A percentile compares a stretch with the other conserved stretches of the same genome.
Evolutionary conservation across 2,888 invertebrate species (phyloP).

Genomic region (Mesorhabditis spiculigera): DNA sequence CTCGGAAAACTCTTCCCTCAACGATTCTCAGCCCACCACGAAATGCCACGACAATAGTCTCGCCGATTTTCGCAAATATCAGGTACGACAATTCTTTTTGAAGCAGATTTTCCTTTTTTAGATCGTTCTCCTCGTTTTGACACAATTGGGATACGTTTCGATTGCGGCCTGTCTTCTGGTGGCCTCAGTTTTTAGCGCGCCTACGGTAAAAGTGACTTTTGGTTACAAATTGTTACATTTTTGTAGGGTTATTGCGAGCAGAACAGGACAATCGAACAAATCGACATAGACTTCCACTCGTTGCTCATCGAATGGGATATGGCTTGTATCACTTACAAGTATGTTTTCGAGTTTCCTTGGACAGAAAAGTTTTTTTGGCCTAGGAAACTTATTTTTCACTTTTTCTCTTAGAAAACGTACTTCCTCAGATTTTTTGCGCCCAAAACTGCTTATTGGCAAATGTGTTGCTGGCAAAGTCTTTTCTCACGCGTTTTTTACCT

Average conservation of each 20-base stretch:
- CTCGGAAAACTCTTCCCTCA: not conserved
- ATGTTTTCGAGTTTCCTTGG: not conserved
- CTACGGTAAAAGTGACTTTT: not conserved
- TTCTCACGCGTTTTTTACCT: too few species aligned
- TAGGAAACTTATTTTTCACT: too few species aligned
- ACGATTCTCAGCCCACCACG: not conserved
- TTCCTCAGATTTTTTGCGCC: too few species aligned
- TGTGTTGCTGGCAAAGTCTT: too few species aligned
- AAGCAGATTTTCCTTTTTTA: not conserved
- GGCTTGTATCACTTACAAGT: not conserved
- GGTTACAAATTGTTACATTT: not conserved
- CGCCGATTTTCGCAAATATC: not conserved
- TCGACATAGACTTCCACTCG: not conserved
- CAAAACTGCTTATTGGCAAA: too few species aligned
- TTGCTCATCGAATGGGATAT: not conserved
- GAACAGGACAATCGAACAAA: not conserved
- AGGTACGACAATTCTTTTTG: not conserved
- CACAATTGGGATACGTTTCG: not conserved
- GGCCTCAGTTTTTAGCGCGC: conserved; percentile 1
- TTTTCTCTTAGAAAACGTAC: too few species aligned
- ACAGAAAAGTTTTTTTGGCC: too few species aligned
- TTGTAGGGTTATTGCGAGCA: not conserved
- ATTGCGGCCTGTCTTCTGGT: not conserved
- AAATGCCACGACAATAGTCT: not conserved
- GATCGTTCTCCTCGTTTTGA: conserved; percentile 4